Base-by-base conservation (phyloP, 2,888 invertebrate species). In the Tachystola acroxantha region DNA sequence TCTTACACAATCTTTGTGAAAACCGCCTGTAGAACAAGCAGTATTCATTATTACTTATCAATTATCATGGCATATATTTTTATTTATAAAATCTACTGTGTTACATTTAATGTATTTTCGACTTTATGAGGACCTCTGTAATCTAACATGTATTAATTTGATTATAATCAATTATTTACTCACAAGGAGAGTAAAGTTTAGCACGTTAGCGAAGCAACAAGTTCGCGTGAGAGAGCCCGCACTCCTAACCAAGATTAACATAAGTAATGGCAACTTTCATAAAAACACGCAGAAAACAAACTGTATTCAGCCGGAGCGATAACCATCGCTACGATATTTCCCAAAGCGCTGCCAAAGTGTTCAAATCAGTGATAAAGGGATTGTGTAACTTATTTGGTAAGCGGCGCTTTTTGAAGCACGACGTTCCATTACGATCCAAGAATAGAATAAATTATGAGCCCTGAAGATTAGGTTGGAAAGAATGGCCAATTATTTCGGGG, bases 171-270 rank as follows among this genome's bases (percentile, higher is more conserved):
- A 24, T 24, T 24, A 9, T 24, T 9, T 24, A 24, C 24, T 7
- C 2, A 9, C 24, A 24, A 24, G 5, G 16, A 16, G 16, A 16
- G 16, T 3, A 16, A 16, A 16, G 16, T 16, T 16, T 6, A 16
- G 6, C 3, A 51, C 56, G 50, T 46, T 51, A 36, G 48, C 46
- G 43, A 53, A 66, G 74, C 85, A 85, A 85, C 85, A 85, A 74
- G 85, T 85, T 85, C 32, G 84, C 85, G 81, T 85, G 85, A 42
- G 16, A 29, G 33, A 34, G 12, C 43, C 38, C 9, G 40, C 47
- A 54, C 48, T 50, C 38, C 50, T 46, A 53, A 47, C 48, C 40
- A 49, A 65, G 65, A 78, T 79, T 76, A 80, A 57, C 73, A 71
- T 77, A 38, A 29, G 41, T 36, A 74, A 72, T 65, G 51, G 56